These are phyloP conservation scores for Zoanthus sansibaricus DNA, from an alignment of 92 coral and sea anemone genomes.

Conservation along the genomic window DNA sequence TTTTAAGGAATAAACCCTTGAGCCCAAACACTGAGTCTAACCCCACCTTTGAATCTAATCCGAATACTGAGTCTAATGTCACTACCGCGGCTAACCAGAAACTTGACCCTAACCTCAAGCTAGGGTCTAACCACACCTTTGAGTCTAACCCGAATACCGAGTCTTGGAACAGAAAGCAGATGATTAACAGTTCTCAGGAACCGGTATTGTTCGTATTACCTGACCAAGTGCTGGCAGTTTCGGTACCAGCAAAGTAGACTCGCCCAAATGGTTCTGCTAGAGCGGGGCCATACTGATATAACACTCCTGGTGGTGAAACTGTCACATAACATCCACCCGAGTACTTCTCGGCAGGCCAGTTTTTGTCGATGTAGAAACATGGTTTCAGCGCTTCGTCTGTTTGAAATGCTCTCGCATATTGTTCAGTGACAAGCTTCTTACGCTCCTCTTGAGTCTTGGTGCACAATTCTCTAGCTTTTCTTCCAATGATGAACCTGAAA, in stretches of 20 bases:
- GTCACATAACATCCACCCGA: slow-evolving; percentile 98
- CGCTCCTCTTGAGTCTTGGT: slow-evolving; percentile 90
- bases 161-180: too few species aligned
- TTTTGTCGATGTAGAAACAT: slow-evolving; percentile 88
- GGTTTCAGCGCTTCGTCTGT: slow-evolving; percentile 91
- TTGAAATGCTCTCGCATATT: slow-evolving; percentile 87
- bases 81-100: too few species aligned
- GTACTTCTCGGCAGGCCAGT: slow-evolving; percentile 99
- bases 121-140: too few species aligned
- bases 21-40: too few species aligned
- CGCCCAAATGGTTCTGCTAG: slow-evolving; percentile 81
- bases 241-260: slow-evolving; percentile 97
- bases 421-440: slow-evolving; percentile 88
- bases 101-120: too few species aligned
- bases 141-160: too few species aligned
- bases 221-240: slow-evolving; percentile 95
- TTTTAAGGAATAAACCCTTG: too few species aligned
- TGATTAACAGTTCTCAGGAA: not conserved
- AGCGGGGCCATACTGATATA: slow-evolving; percentile 78
- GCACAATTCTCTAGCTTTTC: slow-evolving; percentile 90
- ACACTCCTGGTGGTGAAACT: slow-evolving; percentile 88
- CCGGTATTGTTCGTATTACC: slow-evolving; percentile 47
- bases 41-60: too few species aligned
- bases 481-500: slow-evolving; percentile 71
- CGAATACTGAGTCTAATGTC: too few species aligned